Percentiles rank a stretch among this genome's conserved stretches.
phyloP scores from a whole-genome alignment of 1,140 invertebrate genomes.

The Drosophila parabipectinata region DNA sequence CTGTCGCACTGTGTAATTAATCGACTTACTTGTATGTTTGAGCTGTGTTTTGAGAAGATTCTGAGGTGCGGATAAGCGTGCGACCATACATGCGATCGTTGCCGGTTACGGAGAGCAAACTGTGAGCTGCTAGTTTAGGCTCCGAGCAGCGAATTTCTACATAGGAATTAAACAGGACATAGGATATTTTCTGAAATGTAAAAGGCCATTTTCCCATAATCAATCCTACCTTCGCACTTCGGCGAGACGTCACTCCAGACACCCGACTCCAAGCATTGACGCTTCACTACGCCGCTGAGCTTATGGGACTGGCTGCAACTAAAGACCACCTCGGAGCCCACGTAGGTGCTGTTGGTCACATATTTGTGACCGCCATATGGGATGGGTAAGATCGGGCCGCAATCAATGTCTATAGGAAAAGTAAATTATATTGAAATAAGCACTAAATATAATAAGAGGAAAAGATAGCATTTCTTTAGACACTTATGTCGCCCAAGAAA shows the following conservation, averaged over 20 bases:
- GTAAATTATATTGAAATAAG: too few species aligned
- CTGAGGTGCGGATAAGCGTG: conserved; percentile 90
- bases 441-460: too few species aligned
- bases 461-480: too few species aligned
- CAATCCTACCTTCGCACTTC: conserved; percentile 89
- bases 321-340: conserved; percentile 92
- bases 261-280: conserved; percentile 90
- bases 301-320: conserved; percentile 92
- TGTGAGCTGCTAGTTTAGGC: conserved; percentile 91
- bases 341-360: conserved; percentile 90
- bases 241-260: conserved; percentile 93
- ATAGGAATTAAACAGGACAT: neutral
- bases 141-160: conserved; percentile 93
- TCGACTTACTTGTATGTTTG: conserved; percentile 89
- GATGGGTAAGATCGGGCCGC: conserved; percentile 92
- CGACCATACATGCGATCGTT: conserved; percentile 94
- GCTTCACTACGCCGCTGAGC: conserved; percentile 89
- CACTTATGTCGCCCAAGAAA: too few species aligned
- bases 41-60: conserved; percentile 87
- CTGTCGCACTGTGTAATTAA: too few species aligned
- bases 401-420: conserved; percentile 91
- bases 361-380: conserved; percentile 92
- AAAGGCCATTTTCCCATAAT: neutral
- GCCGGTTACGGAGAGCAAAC: conserved; percentile 93
- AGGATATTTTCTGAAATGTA: neutral